Base-by-base conservation (phyloP, 2,113 vertebrate genomes). In the Corvus cornix region DNA sequence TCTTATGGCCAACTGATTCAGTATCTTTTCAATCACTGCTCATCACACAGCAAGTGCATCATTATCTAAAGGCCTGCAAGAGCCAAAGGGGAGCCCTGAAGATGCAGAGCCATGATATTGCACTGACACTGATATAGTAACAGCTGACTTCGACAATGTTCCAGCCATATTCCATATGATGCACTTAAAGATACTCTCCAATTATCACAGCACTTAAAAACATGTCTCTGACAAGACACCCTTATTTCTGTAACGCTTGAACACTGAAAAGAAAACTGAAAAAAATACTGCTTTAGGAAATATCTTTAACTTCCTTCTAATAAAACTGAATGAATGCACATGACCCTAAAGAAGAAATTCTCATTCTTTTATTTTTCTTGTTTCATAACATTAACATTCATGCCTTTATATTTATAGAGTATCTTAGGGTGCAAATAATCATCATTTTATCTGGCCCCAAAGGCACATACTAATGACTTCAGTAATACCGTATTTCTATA, bases 141-240 rank as follows among this genome's bases (percentile, higher is more conserved):
- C 16, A 87, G 53, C 37, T 79, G 9, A 46, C 63, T 85, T 73
- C 74, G 89, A 7, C 39, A 52, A 11, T 14, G 33, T 48, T 49
- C 27, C 77, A 89, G 64, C 31, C 28, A 10, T 26, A 70, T 37
- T 60, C 46, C 66, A 82, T 22, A 63, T 2, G 3, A 87, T 30
- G n/a, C 16, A 39, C 24, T 35, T 84, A n/a, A 66, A 64, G 11
- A 51, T 18, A 46, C 8, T 75, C 27, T 64, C 44, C n/a, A 87
- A 21, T 31, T 69, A 77, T 30, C 10, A 67, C 0, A 80, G 43
- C 15, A 63, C 19, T 89, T 52, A 62, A 76, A 79, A 86, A 27
- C 8, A 4, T 1, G 35, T 39, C 77, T 82, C 53, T 76, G 43
- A 78, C 33, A 53, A 66, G 12, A 51, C 4, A 62, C 0, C 0